These are phyloP conservation scores for Drosophila hamatofila DNA, from an alignment of 2,888 invertebrate genomes.

Conservation along the genomic window DNA sequence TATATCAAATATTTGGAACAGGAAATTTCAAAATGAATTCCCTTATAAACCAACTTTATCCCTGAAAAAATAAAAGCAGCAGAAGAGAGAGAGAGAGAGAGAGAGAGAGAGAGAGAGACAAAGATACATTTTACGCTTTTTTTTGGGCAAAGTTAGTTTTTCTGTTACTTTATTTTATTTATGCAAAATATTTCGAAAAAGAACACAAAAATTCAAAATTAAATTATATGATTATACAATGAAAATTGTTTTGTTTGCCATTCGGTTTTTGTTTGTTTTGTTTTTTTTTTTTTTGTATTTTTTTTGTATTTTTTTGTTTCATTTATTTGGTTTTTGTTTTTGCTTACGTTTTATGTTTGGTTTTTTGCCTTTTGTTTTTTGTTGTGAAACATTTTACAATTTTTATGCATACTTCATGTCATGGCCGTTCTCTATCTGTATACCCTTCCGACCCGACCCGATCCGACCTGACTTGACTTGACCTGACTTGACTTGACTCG, in stretches of 20 bases:
- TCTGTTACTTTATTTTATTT: conserved; percentile 83
- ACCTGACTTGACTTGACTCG: neutral
- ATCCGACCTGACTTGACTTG: neutral
- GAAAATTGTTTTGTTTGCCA: conserved; percentile 72
- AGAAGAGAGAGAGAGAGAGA: neutral
- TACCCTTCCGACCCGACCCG: neutral
- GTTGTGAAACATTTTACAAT: conserved; percentile 82
- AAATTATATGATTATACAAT: conserved; percentile 80
- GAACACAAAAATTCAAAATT: conserved; percentile 80
- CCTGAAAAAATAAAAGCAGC: neutral
- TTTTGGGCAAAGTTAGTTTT: conserved; percentile 55
- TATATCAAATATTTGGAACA: neutral
- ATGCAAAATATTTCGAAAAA: conserved; percentile 84
- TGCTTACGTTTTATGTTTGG: conserved; percentile 68
- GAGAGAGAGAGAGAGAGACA: conserved; percentile 3
- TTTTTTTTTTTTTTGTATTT: conserved; percentile 44
- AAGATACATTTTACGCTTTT: conserved; percentile 3
- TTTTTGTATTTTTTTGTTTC: conserved; percentile 29
- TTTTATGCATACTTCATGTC: conserved; percentile 51
- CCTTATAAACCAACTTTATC: neutral
- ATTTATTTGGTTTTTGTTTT: conserved; percentile 50
- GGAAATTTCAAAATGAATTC: neutral
- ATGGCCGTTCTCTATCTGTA: conserved; percentile 17
- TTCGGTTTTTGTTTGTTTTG: conserved; percentile 37
- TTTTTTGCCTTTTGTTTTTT: conserved; percentile 20